Conservation (phyloP, 2,113 vertebrate species). For the Zootoca vivipara region DNA sequence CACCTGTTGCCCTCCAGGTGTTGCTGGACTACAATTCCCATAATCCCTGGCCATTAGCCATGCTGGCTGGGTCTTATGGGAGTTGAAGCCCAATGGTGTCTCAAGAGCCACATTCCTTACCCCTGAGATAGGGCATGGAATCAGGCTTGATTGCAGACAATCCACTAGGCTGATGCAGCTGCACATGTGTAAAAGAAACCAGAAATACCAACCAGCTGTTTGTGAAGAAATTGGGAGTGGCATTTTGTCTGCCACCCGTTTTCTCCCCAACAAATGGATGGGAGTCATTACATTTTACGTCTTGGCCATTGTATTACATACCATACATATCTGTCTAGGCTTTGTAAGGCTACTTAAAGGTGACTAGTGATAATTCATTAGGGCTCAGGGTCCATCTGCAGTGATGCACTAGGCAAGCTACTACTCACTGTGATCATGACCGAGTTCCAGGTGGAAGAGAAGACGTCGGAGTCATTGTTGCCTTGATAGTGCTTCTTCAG, state of each 20-base stretch:
- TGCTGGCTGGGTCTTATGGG: neutral
- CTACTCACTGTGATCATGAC: slow-evolving; percentile 92
- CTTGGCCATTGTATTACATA: too few relatives aligned
- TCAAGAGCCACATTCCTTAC: neutral
- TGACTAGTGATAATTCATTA: too few relatives aligned
- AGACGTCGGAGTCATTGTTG: slow-evolving; percentile 84
- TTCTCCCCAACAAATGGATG: too few relatives aligned
- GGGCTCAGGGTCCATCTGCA: neutral
- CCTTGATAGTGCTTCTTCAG: slow-evolving; percentile 88
- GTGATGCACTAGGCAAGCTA: neutral
- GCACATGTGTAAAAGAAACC: neutral
- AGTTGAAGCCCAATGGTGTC: neutral
- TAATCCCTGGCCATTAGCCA: neutral
- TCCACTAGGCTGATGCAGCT: neutral
- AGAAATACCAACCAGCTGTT: neutral
- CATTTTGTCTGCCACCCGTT: too few relatives aligned
- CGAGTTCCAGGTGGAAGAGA: slow-evolving; percentile 90
- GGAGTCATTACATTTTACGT: too few relatives aligned
- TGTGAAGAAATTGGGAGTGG: neutral
- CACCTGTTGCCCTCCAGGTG: neutral
- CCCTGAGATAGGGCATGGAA: neutral
- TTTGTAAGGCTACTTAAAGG: too few relatives aligned
- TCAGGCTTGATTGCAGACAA: neutral
- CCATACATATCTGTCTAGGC: too few relatives aligned
- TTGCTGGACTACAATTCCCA: neutral